These are phyloP conservation scores for Ciconia boyciana DNA, from an alignment of 2,113 vertebrate species.

Conservation along the genomic window DNA sequence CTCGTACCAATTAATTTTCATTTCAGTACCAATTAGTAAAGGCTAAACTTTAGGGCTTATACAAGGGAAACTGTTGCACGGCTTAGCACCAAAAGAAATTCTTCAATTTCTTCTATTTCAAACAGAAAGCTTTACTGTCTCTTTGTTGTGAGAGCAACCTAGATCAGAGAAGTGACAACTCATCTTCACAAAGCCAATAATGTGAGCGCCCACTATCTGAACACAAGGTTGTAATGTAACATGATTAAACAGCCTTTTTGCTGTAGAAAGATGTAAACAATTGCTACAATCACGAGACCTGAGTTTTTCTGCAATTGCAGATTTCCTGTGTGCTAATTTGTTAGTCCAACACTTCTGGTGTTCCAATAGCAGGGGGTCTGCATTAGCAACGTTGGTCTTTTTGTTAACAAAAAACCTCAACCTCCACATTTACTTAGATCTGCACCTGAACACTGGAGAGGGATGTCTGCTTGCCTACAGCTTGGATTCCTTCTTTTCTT, in stretches of 20 bases:
- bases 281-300: background rate
- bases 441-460: background rate
- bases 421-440: background rate
- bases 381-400: background rate
- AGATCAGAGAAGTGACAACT: conserved; percentile 45
- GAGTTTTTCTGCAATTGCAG: background rate
- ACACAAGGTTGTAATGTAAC: conserved; percentile 11
- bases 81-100: background rate
- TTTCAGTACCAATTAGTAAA: conserved; percentile 36
- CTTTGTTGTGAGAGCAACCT: conserved; percentile 28
- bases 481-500: background rate
- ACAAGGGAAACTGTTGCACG: background rate
- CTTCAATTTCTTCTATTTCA: conserved; percentile 12
- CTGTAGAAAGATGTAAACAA: conserved; percentile 33
- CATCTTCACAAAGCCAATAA: conserved; percentile 41
- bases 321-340: conserved; percentile 41
- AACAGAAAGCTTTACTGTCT: conserved; percentile 15
- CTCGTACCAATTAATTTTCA: conserved; percentile 18
- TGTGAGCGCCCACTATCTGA: conserved; percentile 1
- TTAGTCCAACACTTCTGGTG: conserved; percentile 19
- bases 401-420: background rate
- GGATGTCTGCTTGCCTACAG: background rate
- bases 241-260: conserved; percentile 23
- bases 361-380: conserved; percentile 42
- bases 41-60: background rate